Conservation (phyloP, 2,113 vertebrate genomes). For the Nematolebias whitei region DNA sequence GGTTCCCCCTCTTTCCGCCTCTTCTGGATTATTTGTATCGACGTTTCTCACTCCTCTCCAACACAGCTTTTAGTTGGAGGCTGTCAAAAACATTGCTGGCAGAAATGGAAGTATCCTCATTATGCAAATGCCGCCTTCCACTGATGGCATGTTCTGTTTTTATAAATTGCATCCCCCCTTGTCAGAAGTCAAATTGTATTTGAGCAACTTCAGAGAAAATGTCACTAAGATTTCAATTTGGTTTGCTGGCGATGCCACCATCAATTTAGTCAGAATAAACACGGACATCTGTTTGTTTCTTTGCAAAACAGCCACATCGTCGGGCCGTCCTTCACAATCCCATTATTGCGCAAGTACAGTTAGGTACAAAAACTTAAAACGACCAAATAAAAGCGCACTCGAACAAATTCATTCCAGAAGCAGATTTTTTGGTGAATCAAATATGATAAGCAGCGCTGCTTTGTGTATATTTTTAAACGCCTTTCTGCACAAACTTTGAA, state of each 20-base stretch:
- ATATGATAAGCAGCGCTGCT: constrained; percentile 88
- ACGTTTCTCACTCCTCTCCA: constrained; percentile 83
- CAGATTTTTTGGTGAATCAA: constrained; percentile 85
- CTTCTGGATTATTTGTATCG: constrained; percentile 83
- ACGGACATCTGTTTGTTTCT: constrained; percentile 86
- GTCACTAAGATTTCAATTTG: constrained; percentile 92
- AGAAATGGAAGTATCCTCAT: constrained; percentile 92
- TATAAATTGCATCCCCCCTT: constrained; percentile 91
- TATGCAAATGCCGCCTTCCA: constrained; percentile 90
- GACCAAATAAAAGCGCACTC: constrained; percentile 78
- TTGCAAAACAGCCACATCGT: constrained; percentile 82
- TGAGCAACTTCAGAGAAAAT: constrained; percentile 93
- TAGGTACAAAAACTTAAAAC: constrained; percentile 12
- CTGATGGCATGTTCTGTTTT: constrained; percentile 93
- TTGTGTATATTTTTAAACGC: constrained; percentile 92
- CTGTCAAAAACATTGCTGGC: constrained; percentile 90
- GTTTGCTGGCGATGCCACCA: constrained; percentile 83
- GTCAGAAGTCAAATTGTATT: constrained; percentile 97
- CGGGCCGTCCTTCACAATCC: constrained; percentile 84
- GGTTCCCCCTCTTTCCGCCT: constrained; percentile 70
- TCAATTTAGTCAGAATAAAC: constrained; percentile 88
- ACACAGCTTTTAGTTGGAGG: constrained; percentile 81
- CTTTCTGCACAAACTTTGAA: constrained; percentile 79
- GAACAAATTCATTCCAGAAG: constrained; percentile 85
- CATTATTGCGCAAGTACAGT: constrained; percentile 77